Conservation (phyloP, 2,797 vertebrate species). For the Discoglossus pictus region DNA sequence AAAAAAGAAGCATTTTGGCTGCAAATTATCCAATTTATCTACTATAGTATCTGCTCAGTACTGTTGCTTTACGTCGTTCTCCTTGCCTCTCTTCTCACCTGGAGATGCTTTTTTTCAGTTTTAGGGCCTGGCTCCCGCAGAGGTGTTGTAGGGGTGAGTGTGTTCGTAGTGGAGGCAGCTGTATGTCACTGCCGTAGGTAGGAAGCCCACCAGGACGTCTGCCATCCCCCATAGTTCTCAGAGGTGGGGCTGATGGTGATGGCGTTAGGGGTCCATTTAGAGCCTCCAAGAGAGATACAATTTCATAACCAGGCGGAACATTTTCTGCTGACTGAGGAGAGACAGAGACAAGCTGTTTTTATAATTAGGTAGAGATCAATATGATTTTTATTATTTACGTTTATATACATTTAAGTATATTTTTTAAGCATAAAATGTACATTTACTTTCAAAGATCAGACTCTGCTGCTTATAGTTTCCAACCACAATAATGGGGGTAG, state of each 20-base stretch:
- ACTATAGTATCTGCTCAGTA: too few relatives aligned
- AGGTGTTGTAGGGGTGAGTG: constrained; percentile 74
- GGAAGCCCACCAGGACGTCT: constrained; percentile 78
- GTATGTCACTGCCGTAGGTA: constrained; percentile 79
- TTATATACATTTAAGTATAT: too few relatives aligned
- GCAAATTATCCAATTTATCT: too few relatives aligned
- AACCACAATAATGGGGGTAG: too few relatives aligned
- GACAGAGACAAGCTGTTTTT: constrained; percentile 33
- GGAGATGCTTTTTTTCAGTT: constrained; percentile 86
- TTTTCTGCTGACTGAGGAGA: constrained; percentile 87
- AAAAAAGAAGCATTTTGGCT: too few relatives aligned
- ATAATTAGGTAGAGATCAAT: too few relatives aligned
- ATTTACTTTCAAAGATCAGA: too few relatives aligned
- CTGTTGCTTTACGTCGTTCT: too few relatives aligned
- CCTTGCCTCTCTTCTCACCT: constrained; percentile 74
- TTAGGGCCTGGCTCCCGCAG: constrained; percentile 77
- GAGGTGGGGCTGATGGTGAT: constrained; percentile 75
- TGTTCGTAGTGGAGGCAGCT: constrained; percentile 74
- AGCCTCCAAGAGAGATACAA: constrained; percentile 93
- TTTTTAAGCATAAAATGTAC: too few relatives aligned
- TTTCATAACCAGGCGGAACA: constrained; percentile 92
- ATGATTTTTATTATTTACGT: too few relatives aligned
- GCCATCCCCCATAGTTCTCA: constrained; percentile 74
- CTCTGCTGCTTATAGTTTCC: too few relatives aligned
- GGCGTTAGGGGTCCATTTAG: constrained; percentile 90